Evolutionary conservation across 2,113 vertebrate genomes (phyloP).

Genomic region (Gadus macrocephalus): DNA sequence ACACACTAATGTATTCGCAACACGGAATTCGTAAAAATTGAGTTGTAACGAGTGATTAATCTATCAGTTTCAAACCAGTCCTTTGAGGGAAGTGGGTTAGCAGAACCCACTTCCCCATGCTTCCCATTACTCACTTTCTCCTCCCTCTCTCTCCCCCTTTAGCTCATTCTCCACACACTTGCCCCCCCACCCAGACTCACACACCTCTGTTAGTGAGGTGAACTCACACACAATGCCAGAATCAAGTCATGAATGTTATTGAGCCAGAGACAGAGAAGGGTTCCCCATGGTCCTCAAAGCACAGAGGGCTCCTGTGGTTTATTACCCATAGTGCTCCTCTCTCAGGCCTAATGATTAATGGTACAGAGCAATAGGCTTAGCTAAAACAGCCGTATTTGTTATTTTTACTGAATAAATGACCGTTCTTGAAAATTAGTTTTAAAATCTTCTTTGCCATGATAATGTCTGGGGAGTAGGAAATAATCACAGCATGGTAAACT

Average conservation of each 20-base stretch:
- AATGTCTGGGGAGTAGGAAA: conserved; percentile 5
- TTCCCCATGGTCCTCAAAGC: conserved; percentile 33
- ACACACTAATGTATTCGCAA: conserved; percentile 31
- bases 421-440: conserved; percentile 37
- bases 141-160: no score
- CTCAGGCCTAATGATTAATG: conserved; percentile 66
- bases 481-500: conserved; percentile 21
- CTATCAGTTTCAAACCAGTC: conserved; percentile 57
- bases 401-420: conserved; percentile 44
- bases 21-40: neutral
- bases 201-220: conserved; percentile 38
- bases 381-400: conserved; percentile 61
- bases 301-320: conserved; percentile 64
- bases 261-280: conserved; percentile 21
- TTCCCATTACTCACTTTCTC: conserved; percentile 1
- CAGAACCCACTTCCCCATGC: conserved; percentile 3
- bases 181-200: conserved; percentile 13
- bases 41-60: conserved; percentile 55
- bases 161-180: neutral
- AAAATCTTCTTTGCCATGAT: conserved; percentile 1
- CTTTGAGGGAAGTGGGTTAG: conserved; percentile 36
- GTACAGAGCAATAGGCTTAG: conserved; percentile 57
- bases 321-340: conserved; percentile 50
- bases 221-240: conserved; percentile 34
- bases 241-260: conserved; percentile 45